Evolutionary conservation across 2,797 vertebrate genomes (phyloP), one percentile per base, ranked within the genome.

Genomic region (Helarctos malayanus): DNA sequence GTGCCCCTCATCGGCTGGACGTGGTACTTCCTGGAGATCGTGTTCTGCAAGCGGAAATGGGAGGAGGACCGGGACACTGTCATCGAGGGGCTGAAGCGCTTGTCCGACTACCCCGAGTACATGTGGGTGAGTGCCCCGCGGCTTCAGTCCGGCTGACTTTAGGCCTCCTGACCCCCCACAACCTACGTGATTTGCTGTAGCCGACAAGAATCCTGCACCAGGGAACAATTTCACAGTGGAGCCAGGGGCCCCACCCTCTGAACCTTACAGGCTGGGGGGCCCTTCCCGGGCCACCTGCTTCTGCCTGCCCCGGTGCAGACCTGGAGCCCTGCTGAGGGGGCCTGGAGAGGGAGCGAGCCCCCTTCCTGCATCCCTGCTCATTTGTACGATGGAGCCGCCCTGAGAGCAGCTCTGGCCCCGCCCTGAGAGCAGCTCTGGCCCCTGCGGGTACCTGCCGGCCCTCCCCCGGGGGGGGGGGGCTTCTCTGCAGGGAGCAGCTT

Each of bases 1-100:
- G 99, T 99, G 90, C 99, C 99, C 97, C 99, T 99, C 90, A 99
- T 99, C 11, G 99, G 99, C 97, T 99, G 99, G 99, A 99, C 99
- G 0, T 99, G 99, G 99, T 99, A 99, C 98, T 99, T 99, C 98
- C 98, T 99, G 49, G 99, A 99, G 98, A 99, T 99, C 0, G 99
- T 99, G 47, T 99, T 99, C 99, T 99, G 99, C 98, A 99, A 99
- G 98, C 99, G 99, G 96, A 99, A 99, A 98, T 99, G 99, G 99
- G 99, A 99, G 94, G 99, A 99, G 89, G 99, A 99, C 98, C 98
- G 99, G 86, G 99, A 99, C 2, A 99, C 99, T 0, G 99, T 99
- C 88, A 99, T 99, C 81, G 97, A 95, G 35, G 99, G 99, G 5
- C 98, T 99, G 84, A 94, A 91, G 85, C 98, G 99, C 79, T 98